Evolutionary conservation across 2,113 vertebrate genomes (phyloP).

Genomic region (Symphodus melops): DNA sequence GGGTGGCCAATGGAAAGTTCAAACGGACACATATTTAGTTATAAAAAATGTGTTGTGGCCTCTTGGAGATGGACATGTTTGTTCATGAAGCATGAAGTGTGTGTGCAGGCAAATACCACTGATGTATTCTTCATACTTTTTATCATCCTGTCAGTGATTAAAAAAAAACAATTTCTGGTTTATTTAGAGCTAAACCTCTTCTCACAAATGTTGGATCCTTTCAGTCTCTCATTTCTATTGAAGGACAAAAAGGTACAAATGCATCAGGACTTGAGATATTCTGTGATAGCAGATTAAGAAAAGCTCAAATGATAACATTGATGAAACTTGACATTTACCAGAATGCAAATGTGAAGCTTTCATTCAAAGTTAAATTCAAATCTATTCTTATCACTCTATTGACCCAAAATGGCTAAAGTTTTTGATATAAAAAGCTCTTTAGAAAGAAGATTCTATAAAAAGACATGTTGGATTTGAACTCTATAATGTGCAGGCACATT

Average conservation of each 20-base stretch:
- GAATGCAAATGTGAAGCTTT: no score
- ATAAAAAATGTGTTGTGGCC: neutral
- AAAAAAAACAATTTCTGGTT: constrained; percentile 16
- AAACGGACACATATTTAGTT: neutral
- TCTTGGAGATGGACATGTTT: neutral
- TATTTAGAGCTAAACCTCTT: no score
- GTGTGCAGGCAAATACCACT: neutral
- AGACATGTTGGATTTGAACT: neutral
- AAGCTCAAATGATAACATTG: neutral
- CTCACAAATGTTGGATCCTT: no score
- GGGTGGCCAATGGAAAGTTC: neutral
- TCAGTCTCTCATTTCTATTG: no score
- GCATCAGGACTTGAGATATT: no score
- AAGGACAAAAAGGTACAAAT: no score
- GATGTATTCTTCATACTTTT: constrained; percentile 10
- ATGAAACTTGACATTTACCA: neutral
- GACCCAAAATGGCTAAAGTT: neutral
- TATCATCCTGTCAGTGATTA: constrained; percentile 45
- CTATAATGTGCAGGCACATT: neutral
- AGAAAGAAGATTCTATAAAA: neutral
- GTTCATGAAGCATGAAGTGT: constrained; percentile 2
- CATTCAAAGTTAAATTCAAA: no score
- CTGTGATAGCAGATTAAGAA: neutral
- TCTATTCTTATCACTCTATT: no score
- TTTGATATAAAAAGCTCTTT: neutral